Evolutionary conservation across 2,888 invertebrate species (phyloP).

Genomic region (Protophormia terraenovae): DNA sequence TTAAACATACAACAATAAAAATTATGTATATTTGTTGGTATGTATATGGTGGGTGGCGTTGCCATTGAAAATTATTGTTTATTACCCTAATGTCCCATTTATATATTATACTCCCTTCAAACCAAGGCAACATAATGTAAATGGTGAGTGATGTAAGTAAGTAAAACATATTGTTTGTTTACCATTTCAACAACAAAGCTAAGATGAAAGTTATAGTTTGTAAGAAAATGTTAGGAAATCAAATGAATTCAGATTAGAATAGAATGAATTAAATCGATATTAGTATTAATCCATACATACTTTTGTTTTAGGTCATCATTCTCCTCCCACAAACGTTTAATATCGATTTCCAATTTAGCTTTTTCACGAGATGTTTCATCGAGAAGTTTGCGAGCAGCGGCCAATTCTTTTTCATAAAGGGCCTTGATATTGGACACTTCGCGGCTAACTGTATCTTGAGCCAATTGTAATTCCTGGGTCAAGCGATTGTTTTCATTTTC

Average conservation of each 20-base stretch:
- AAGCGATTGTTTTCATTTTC: constrained; percentile 95
- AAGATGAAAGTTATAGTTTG: background rate
- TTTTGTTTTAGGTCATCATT: constrained; percentile 91
- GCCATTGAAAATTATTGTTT: constrained; percentile 30
- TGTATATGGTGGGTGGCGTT: constrained; percentile 19
- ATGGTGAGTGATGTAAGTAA: background rate
- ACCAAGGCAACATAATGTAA: background rate
- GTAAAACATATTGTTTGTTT: background rate
- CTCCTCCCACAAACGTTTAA: constrained; percentile 92
- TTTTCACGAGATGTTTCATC: constrained; percentile 97
- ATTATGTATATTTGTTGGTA: too few species aligned
- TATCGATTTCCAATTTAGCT: constrained; percentile 96
- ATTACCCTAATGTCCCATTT: background rate
- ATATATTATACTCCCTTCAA: background rate
- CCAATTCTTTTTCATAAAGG: constrained; percentile 95
- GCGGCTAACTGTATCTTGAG: constrained; percentile 92
- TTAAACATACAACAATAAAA: background rate
- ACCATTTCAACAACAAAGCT: background rate
- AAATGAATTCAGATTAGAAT: background rate
- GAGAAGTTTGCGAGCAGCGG: constrained; percentile 93
- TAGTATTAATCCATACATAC: constrained; percentile 76
- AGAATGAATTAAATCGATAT: background rate
- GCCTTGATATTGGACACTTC: constrained; percentile 94
- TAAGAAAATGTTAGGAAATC: background rate
- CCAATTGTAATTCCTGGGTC: constrained; percentile 90